Percentiles rank a stretch among this genome's conserved stretches.
Evolutionary conservation across 2,888 invertebrate genomes (phyloP).

Genomic region (Arge pagana): DNA sequence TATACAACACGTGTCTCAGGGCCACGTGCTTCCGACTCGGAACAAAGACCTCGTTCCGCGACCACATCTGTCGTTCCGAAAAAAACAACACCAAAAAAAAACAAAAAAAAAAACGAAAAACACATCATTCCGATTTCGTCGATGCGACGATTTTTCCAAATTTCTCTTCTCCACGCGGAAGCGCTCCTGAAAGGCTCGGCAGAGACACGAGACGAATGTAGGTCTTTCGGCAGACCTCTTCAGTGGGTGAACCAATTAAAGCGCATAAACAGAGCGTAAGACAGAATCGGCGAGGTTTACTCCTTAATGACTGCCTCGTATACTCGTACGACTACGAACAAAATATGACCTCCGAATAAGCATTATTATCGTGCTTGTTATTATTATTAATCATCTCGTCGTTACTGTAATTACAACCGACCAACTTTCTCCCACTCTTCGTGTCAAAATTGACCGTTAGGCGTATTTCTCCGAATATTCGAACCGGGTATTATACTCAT

Average conservation of each 20-base stretch:
- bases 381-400: no score
- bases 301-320: constrained; percentile 2
- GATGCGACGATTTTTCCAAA: no score
- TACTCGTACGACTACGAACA: not conserved
- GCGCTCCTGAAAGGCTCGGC: no score
- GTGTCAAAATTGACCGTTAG: no score
- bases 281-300: not conserved
- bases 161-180: no score
- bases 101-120: not conserved
- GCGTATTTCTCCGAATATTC: no score
- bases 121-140: no score
- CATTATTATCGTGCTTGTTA: no score
- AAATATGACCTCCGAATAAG: no score
- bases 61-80: not conserved
- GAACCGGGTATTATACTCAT: no score
- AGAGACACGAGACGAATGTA: not conserved
- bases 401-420: no score
- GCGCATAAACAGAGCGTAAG: constrained; percentile 49
- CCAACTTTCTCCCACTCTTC: no score
- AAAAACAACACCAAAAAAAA: not conserved
- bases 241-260: constrained; percentile 41
- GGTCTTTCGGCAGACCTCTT: constrained; percentile 4
- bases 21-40: constrained; percentile 9
- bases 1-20: not conserved
- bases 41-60: not conserved